A percentile compares a stretch with the other conserved stretches of the same genome.
Conservation (phyloP, 1,140 invertebrate genomes). For the Nasonia longicornis region DNA sequence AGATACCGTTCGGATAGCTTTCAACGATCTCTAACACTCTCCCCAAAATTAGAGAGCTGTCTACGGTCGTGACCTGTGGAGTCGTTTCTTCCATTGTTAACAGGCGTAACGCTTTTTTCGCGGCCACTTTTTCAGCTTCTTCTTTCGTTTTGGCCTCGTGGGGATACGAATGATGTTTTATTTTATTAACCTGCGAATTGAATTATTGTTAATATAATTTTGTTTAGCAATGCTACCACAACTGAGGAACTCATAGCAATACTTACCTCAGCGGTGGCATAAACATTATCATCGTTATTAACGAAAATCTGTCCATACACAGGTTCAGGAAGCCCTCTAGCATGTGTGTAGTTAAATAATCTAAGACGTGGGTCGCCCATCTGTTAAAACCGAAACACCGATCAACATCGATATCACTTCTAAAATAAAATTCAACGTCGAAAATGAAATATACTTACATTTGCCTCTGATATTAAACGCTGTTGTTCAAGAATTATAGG, state of each 20-base stretch:
- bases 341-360: conserved; percentile 34
- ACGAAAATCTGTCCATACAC: conserved; percentile 51
- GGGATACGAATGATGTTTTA: conserved; percentile 72
- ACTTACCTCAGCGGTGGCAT: conserved; percentile 58
- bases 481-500: neutral
- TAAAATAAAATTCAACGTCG: neutral
- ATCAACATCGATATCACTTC: neutral
- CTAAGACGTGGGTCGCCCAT: conserved; percentile 50
- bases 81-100: conserved; percentile 57
- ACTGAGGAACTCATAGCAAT: neutral
- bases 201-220: conserved; percentile 21
- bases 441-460: neutral
- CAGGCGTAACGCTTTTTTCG: conserved; percentile 67
- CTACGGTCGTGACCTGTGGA: conserved; percentile 53
- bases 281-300: conserved; percentile 44
- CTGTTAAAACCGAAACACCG: neutral
- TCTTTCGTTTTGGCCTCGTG: conserved; percentile 68
- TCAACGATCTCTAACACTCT: conserved; percentile 68
- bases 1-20: conserved; percentile 69
- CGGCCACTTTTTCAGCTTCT: conserved; percentile 71
- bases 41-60: conserved; percentile 57
- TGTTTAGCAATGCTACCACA: neutral
- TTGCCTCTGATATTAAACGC: neutral
- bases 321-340: conserved; percentile 48
- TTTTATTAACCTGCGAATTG: conserved; percentile 61